These are phyloP conservation scores for Pollachius pollachius DNA, from an alignment of 2,113 vertebrate genomes.

Conservation along the genomic window DNA sequence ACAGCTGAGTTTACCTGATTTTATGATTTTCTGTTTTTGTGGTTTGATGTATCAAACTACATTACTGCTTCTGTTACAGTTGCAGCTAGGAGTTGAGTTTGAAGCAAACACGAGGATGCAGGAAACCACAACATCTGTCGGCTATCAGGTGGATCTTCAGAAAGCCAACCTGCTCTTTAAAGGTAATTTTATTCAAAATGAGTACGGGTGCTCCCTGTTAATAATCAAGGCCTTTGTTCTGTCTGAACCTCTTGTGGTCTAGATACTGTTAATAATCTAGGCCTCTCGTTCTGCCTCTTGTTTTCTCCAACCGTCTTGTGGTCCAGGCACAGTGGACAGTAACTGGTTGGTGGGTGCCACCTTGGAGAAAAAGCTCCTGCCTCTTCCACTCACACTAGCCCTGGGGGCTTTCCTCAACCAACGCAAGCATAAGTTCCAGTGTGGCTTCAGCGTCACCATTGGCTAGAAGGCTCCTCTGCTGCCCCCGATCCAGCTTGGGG, in stretches of 20 bases:
- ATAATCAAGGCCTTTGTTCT: neutral
- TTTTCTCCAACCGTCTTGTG: neutral
- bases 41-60: no score
- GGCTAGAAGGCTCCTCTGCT: slow-evolving; percentile 69
- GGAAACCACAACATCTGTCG: slow-evolving; percentile 84
- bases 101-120: slow-evolving; percentile 87
- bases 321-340: slow-evolving; percentile 82
- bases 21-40: no score
- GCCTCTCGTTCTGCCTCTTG: neutral
- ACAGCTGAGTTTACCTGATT: no score
- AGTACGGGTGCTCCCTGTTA: no score
- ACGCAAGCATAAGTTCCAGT: slow-evolving; percentile 91
- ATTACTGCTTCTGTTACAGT: slow-evolving; percentile 53
- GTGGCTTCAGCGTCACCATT: slow-evolving; percentile 87
- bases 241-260: neutral
- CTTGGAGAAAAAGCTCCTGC: slow-evolving; percentile 87
- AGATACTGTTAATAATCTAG: no score
- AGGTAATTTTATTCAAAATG: slow-evolving; percentile 65
- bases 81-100: slow-evolving; percentile 90
- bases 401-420: slow-evolving; percentile 90
- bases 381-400: slow-evolving; percentile 84
- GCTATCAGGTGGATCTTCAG: slow-evolving; percentile 87
- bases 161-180: slow-evolving; percentile 90
- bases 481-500: slow-evolving; percentile 35
- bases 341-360: slow-evolving; percentile 89